These are phyloP conservation scores for Pandemis cinnamomeana DNA, from an alignment of 2,888 invertebrate genomes.

Conservation along the genomic window DNA sequence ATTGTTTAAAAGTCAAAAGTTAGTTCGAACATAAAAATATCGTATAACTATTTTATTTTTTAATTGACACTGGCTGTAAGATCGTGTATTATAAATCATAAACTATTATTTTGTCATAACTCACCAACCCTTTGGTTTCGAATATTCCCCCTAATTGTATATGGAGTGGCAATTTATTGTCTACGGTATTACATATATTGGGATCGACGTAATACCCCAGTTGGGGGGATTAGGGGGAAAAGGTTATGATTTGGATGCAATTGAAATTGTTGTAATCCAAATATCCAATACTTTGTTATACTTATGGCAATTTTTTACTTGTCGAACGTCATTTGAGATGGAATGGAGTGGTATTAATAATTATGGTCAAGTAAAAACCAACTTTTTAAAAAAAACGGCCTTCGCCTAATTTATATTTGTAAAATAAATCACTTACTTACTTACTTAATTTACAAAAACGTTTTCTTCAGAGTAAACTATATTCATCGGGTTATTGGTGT, in stretches of 20 bases:
- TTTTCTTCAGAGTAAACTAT: too few relatives aligned
- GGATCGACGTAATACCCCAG: slow-evolving; percentile 61
- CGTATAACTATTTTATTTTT: neutral
- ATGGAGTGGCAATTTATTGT: slow-evolving; percentile 73
- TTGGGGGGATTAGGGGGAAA: slow-evolving; percentile 56
- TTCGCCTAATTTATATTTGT: too few relatives aligned
- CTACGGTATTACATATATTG: slow-evolving; percentile 68
- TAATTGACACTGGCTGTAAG: neutral
- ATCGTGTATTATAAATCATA: slow-evolving; percentile 30
- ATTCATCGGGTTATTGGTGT: too few relatives aligned
- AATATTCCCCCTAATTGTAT: slow-evolving; percentile 64
- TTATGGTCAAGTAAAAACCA: too few relatives aligned
- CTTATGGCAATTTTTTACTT: neutral
- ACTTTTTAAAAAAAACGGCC: too few relatives aligned
- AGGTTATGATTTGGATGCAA: slow-evolving; percentile 49
- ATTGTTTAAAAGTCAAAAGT: too few relatives aligned
- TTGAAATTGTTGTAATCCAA: slow-evolving; percentile 19
- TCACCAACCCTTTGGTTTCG: slow-evolving; percentile 31
- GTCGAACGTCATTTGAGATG: neutral
- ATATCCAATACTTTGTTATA: neutral
- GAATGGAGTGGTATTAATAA: too few relatives aligned
- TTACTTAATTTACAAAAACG: too few relatives aligned
- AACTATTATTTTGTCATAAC: slow-evolving; percentile 6
- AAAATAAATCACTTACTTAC: too few relatives aligned
- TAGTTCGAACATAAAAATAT: too few relatives aligned